Evolutionary conservation across 2,888 invertebrate species (phyloP), one percentile per base, ranked within the genome.

Genomic region (Incurvaria masculella): DNA sequence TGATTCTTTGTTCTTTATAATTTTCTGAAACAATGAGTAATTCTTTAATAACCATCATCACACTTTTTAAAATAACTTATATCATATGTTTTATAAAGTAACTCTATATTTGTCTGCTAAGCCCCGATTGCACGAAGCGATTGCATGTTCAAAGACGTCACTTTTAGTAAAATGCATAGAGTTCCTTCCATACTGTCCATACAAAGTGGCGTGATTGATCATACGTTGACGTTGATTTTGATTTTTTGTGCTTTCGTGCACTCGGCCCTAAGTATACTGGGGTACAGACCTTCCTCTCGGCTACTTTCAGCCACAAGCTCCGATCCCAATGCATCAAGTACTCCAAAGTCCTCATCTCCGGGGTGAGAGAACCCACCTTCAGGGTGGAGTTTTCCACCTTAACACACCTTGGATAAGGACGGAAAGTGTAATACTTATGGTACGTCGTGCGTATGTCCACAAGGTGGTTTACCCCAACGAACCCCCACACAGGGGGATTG

Each of bases 401-500:
- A 10, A 71, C 55, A 42, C 75, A 79, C 60, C 82, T 72, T 46
- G 61, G 61, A 55, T 78, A 80, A 0, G 83, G 82, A 51, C 72
- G 63, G 57, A 78, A 79, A 38, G 73, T 62, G 53, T 81, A 67
- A 50, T 78, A 79, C 57, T 70, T 75, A 55, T 82, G 80, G 44
- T 82, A 57, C n/a, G 79, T 79, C 40, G 75, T 80, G 49, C 63
- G 65, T 16, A 82, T 60, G 60, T 84, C 84, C 5, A 84, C 71
- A 48, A 81, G 70, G 27, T 79, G 73, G 56, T 80, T 81, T 19
- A 81, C 61, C 14, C 83, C 84, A 21, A 81, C 68, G 54, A 81
- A 84, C 8, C 85, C 85, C 84, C 85, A 85, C 4, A 85, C 83
- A 23, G 84, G 83, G 8, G 85, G 82, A 48, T 81, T 82, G 57